These are phyloP conservation scores for Apoderus coryli DNA, from an alignment of 2,888 invertebrate species.

Conservation along the genomic window DNA sequence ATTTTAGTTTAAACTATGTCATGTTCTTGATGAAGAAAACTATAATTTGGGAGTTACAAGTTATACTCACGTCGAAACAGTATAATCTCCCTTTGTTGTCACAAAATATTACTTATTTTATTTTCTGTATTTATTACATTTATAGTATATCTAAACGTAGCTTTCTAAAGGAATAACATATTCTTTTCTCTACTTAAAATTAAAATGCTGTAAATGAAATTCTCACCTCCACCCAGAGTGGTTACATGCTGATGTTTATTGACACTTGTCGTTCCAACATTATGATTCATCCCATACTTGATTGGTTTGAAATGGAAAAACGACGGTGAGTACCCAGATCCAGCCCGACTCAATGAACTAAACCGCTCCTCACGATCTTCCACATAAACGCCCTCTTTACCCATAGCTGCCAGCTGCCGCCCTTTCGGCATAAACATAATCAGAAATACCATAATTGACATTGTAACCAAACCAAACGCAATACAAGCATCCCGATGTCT, in stretches of 20 bases:
- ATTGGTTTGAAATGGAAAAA: constrained; percentile 88
- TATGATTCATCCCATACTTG: constrained; percentile 44
- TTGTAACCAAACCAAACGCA: constrained; percentile 76
- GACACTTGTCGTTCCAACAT: constrained; percentile 18
- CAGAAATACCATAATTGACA: constrained; percentile 72
- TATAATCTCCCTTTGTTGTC: too few relatives aligned
- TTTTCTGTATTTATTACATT: too few relatives aligned
- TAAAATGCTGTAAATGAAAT: too few relatives aligned
- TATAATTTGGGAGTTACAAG: too few relatives aligned
- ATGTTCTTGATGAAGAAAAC: too few relatives aligned
- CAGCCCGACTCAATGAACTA: constrained; percentile 61
- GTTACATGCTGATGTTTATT: constrained; percentile 28
- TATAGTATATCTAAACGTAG: too few relatives aligned
- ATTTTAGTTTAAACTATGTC: too few relatives aligned
- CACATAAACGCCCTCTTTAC: constrained; percentile 72
- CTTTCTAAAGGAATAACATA: too few relatives aligned
- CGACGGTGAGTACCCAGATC: constrained; percentile 77
- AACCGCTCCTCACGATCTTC: constrained; percentile 73
- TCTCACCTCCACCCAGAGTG: constrained; percentile 28
- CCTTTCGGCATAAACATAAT: constrained; percentile 93
- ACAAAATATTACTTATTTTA: too few relatives aligned
- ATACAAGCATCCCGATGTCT: constrained; percentile 75
- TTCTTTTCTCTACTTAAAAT: too few relatives aligned
- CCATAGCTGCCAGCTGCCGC: constrained; percentile 80
- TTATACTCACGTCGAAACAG: too few relatives aligned